Evolutionary conservation across 64 coral and sea anemone genomes (phyloP).

Genomic region (Stichodactyla helianthus): DNA sequence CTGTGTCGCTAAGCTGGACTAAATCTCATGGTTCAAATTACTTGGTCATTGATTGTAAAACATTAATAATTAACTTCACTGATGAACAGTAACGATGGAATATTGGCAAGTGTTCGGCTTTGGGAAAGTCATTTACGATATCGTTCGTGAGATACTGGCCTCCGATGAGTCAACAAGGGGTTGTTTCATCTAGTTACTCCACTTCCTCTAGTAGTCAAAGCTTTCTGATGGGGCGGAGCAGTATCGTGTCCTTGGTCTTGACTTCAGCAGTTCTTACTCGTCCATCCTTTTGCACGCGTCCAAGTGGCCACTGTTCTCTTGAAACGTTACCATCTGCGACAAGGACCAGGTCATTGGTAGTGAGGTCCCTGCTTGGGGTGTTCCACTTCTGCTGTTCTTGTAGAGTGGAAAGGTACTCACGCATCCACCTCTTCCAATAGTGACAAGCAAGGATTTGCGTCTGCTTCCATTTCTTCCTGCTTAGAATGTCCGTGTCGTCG

Average conservation of each 20-base stretch:
- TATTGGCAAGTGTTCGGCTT: neutral
- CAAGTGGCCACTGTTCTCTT: constrained; percentile 5
- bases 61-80: neutral
- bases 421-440: constrained; percentile 39
- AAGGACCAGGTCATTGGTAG: constrained; percentile 22
- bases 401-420: constrained; percentile 43
- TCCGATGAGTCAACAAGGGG: neutral
- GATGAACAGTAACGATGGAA: too few species aligned
- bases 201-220: constrained; percentile 31
- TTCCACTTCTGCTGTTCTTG: constrained; percentile 44
- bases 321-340: constrained; percentile 1
- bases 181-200: neutral
- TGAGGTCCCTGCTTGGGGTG: neutral
- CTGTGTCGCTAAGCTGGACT: neutral
- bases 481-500: constrained; percentile 8
- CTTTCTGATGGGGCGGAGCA: constrained; percentile 45
- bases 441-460: constrained; percentile 37
- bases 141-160: neutral
- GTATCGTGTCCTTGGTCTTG: constrained; percentile 16
- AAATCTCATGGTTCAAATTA: neutral
- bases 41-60: too few species aligned
- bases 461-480: constrained; percentile 50
- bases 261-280: constrained; percentile 22
- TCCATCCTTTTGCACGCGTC: constrained; percentile 9
- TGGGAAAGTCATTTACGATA: neutral